phyloP scores from a whole-genome alignment of 1,140 invertebrate species.

The Triops longicaudatus region DNA sequence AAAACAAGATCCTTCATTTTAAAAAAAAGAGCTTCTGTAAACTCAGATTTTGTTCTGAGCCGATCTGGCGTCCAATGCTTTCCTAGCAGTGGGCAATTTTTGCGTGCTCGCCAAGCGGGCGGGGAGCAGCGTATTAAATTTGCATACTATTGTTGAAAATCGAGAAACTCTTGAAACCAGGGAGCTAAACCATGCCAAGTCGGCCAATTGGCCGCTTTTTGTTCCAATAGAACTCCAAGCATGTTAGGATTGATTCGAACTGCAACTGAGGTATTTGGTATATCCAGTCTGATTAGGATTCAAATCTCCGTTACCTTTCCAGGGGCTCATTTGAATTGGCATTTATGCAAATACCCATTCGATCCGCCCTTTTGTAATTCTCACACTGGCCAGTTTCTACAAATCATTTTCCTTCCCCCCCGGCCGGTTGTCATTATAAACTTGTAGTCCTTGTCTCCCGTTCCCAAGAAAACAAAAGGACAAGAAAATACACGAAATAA shows the following conservation, averaged over 20 bases:
- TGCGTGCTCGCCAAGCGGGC: no score
- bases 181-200: no score
- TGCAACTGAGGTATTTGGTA: background rate
- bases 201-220: background rate
- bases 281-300: background rate
- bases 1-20: no score
- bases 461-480: no score
- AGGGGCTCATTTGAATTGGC: slow-evolving; percentile 1
- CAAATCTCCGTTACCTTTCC: background rate
- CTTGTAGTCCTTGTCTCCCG: no score
- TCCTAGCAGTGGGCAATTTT: no score
- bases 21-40: no score
- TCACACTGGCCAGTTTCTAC: background rate
- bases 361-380: background rate
- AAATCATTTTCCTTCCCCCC: background rate
- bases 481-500: background rate
- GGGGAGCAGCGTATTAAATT: no score
- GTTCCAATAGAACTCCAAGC: background rate
- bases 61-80: no score
- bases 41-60: no score
- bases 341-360: background rate
- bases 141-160: no score
- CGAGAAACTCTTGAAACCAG: no score
- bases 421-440: background rate
- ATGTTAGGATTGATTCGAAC: background rate